These are phyloP conservation scores for Propithecus perrieri DNA, from an alignment of 2,797 vertebrate genomes.

Conservation along the genomic window DNA sequence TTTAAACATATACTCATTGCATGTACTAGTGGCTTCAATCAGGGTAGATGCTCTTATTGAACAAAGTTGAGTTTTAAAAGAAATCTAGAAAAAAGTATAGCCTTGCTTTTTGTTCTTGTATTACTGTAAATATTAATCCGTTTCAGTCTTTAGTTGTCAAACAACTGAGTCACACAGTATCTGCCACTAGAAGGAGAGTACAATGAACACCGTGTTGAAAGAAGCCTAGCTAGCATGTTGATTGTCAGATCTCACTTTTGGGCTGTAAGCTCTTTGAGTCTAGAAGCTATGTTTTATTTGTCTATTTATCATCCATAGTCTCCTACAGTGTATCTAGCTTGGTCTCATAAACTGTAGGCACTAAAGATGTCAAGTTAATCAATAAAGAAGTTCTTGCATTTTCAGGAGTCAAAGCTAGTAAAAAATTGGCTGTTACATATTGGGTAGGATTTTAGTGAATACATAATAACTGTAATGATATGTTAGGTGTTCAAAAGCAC, in stretches of 20 bases:
- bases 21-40: neutral
- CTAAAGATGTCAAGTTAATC: neutral
- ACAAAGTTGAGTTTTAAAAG: neutral
- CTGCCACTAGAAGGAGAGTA: neutral
- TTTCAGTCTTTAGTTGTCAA: neutral
- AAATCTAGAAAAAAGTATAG: neutral
- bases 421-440: neutral
- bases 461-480: neutral
- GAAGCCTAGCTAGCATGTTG: neutral
- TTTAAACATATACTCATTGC: neutral
- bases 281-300: neutral
- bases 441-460: neutral
- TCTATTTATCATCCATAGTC: neutral
- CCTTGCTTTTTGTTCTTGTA: neutral
- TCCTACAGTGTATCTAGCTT: neutral
- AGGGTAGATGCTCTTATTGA: neutral
- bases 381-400: neutral
- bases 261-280: neutral
- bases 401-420: constrained; percentile 14
- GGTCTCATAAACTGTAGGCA: neutral
- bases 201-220: neutral
- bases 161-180: neutral
- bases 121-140: neutral
- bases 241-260: neutral
- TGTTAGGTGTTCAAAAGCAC: neutral